Evolutionary conservation across 1,140 invertebrate genomes (phyloP).

Genomic region (Diachasma alloeum): DNA sequence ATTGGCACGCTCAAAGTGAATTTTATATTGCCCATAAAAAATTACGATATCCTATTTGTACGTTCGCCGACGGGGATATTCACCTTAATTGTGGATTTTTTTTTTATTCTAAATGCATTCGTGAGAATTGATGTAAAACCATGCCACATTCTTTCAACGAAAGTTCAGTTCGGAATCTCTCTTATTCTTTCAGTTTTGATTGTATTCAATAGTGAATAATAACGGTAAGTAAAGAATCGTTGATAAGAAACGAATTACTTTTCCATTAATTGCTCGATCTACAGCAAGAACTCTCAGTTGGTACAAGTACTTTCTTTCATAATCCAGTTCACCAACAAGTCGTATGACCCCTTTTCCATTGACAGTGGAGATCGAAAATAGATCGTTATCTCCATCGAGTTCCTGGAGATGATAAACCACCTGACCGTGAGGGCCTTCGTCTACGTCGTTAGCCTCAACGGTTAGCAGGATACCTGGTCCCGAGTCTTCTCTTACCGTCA

Average conservation of each 20-base stretch:
- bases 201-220: no score
- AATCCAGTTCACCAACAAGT: slow-evolving; percentile 81
- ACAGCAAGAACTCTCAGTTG: slow-evolving; percentile 85
- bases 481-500: slow-evolving; percentile 82
- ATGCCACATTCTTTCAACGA: no score
- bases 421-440: slow-evolving; percentile 92
- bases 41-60: no score
- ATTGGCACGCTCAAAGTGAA: no score
- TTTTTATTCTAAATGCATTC: no score
- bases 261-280: slow-evolving; percentile 82
- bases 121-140: no score
- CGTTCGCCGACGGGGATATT: no score
- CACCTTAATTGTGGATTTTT: no score
- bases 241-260: slow-evolving; percentile 59
- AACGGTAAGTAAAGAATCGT: no score
- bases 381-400: slow-evolving; percentile 78
- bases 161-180: no score
- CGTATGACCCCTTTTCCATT: slow-evolving; percentile 88
- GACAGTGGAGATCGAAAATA: slow-evolving; percentile 82
- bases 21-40: no score
- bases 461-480: slow-evolving; percentile 77
- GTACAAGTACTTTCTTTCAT: slow-evolving; percentile 87
- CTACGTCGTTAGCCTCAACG: slow-evolving; percentile 86
- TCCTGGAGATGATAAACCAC: slow-evolving; percentile 80
- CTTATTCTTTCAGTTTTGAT: no score